Evolutionary conservation across 2,797 vertebrate genomes (phyloP).

Genomic region (Heterohyrax brucei): DNA sequence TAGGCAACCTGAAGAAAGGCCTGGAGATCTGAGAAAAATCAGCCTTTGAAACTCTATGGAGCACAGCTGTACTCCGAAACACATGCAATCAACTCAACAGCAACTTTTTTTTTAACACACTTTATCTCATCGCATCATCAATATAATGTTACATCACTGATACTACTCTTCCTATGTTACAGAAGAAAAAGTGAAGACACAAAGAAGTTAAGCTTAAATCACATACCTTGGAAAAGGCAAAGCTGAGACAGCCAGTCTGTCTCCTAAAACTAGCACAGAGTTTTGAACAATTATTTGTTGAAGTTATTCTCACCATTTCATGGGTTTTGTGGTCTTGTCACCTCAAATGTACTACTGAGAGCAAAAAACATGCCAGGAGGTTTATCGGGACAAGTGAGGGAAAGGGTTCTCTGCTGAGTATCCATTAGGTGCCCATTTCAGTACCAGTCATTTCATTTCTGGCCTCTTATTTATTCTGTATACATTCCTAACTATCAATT

Average conservation of each 20-base stretch:
- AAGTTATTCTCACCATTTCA: constrained; percentile 2
- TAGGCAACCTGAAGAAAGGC: background rate
- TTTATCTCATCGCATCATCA: constrained; percentile 46
- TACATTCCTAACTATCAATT: constrained; percentile 25
- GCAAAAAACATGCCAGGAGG: background rate
- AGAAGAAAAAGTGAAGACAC: constrained; percentile 60
- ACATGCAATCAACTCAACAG: background rate
- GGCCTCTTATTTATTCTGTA: constrained; percentile 44
- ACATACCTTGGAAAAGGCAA: background rate
- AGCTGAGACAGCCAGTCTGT: constrained; percentile 18
- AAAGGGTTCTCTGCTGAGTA: background rate
- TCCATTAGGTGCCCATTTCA: background rate
- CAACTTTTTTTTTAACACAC: background rate
- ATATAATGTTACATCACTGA: background rate
- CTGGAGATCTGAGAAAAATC: background rate
- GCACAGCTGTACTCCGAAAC: background rate
- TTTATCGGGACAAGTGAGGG: background rate
- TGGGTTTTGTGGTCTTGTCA: background rate
- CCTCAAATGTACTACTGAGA: background rate
- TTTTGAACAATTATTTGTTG: background rate
- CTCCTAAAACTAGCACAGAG: constrained; percentile 10
- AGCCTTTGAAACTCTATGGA: background rate
- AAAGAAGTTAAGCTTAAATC: constrained; percentile 26
- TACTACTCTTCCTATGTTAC: constrained; percentile 60
- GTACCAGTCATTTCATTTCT: background rate